phyloP scores from a whole-genome alignment of 2,888 invertebrate genomes.

The Phengaris alcon region DNA sequence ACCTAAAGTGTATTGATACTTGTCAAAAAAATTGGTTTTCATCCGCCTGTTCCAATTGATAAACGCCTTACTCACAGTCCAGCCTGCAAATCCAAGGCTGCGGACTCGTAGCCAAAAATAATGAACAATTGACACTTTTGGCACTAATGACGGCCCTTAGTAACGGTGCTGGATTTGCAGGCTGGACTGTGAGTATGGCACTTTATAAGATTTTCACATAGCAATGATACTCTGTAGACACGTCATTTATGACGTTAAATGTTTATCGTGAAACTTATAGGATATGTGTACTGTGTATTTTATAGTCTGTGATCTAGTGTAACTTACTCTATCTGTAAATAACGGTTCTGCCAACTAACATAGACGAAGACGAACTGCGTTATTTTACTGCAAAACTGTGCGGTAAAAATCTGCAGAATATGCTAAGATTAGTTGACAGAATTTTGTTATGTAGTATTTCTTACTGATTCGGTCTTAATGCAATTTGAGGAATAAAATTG shows the following conservation, averaged over 20 bases:
- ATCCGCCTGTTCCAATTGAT: too few relatives aligned
- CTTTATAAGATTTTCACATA: conserved; percentile 2
- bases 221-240: conserved; percentile 31
- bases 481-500: conserved; percentile 1
- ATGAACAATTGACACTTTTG: too few relatives aligned
- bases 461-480: conserved; percentile 4
- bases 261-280: conserved; percentile 62
- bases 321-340: conserved; percentile 75
- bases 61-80: too few relatives aligned
- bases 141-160: too few relatives aligned
- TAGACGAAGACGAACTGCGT: background rate
- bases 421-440: background rate
- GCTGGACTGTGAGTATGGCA: too few relatives aligned
- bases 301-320: conserved; percentile 78
- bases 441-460: background rate
- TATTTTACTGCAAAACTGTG: background rate
- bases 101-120: too few relatives aligned
- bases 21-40: too few relatives aligned
- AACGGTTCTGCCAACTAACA: conserved; percentile 37
- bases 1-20: too few relatives aligned
- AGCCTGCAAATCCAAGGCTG: too few relatives aligned
- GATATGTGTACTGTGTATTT: conserved; percentile 70
- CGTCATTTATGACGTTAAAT: conserved; percentile 54
- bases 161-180: too few relatives aligned
- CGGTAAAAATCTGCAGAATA: background rate